These are phyloP conservation scores for Crax fasciolata DNA, from an alignment of 2,797 vertebrate species.

Conservation along the genomic window DNA sequence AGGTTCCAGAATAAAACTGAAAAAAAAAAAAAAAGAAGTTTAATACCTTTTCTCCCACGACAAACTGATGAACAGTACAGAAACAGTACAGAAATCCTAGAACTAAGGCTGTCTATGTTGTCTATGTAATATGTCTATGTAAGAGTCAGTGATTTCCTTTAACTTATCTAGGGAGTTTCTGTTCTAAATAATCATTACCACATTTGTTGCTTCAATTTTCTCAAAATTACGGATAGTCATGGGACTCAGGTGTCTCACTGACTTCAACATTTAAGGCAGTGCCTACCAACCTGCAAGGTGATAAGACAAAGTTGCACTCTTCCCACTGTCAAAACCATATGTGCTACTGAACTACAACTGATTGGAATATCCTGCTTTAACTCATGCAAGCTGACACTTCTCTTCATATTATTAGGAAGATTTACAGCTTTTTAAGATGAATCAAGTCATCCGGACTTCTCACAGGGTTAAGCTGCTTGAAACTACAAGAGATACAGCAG, in stretches of 20 bases:
- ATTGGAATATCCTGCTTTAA: not conserved
- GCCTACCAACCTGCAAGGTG: not conserved
- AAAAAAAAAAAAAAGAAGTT: too few relatives aligned
- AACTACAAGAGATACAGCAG: not conserved
- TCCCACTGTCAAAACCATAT: not conserved
- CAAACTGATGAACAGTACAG: not conserved
- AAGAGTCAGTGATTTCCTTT: not conserved
- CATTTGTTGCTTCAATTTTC: rapidly evolving
- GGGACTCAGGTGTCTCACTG: not conserved
- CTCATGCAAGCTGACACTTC: not conserved
- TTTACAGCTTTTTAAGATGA: not conserved
- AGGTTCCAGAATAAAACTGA: not conserved
- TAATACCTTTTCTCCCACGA: not conserved
- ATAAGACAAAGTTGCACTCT: not conserved
- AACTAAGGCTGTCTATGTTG: rapidly evolving
- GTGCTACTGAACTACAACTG: not conserved
- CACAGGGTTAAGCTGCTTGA: not conserved
- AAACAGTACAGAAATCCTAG: not conserved
- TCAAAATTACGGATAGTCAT: not conserved
- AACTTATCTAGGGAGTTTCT: not conserved
- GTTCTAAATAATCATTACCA: not conserved
- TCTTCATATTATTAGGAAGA: not conserved
- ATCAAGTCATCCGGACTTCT: not conserved
- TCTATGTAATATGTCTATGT: too few relatives aligned
- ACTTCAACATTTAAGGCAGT: not conserved